Conservation (phyloP, 2,888 invertebrate genomes). For the Schizaphis graminum region DNA sequence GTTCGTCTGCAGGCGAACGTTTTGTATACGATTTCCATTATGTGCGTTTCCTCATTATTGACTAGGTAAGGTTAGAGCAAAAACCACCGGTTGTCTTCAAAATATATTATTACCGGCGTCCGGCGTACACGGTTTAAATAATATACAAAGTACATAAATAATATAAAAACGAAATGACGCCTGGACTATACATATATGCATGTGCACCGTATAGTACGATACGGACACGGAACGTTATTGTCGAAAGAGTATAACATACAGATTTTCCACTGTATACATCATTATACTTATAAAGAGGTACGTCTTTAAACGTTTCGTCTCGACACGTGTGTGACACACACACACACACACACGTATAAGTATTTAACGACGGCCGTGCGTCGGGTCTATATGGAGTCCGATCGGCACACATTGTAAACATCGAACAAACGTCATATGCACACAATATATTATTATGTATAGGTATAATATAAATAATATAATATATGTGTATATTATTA, state of each 20-base stretch:
- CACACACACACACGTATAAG: neutral
- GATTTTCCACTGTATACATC: neutral
- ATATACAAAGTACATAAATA: neutral
- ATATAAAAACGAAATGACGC: neutral
- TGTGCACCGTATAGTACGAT: neutral
- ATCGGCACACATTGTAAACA: neutral
- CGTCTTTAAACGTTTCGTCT: neutral
- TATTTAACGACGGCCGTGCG: neutral
- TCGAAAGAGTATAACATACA: neutral
- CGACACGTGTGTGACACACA: neutral
- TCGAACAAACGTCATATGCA: conserved; percentile 21
- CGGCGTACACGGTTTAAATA: neutral
- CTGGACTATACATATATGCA: neutral
- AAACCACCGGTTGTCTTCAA: neutral
- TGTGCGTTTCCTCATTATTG: neutral
- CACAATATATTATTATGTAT: neutral
- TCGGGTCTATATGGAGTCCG: neutral
- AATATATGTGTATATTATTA: neutral
- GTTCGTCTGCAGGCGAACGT: neutral
- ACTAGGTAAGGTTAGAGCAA: neutral
- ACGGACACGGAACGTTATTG: neutral
- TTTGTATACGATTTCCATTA: neutral
- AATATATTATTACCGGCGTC: neutral
- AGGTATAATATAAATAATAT: neutral
- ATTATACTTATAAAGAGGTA: neutral